These are phyloP conservation scores for Cuculus canorus DNA, from an alignment of 2,797 vertebrate genomes.

Conservation along the genomic window DNA sequence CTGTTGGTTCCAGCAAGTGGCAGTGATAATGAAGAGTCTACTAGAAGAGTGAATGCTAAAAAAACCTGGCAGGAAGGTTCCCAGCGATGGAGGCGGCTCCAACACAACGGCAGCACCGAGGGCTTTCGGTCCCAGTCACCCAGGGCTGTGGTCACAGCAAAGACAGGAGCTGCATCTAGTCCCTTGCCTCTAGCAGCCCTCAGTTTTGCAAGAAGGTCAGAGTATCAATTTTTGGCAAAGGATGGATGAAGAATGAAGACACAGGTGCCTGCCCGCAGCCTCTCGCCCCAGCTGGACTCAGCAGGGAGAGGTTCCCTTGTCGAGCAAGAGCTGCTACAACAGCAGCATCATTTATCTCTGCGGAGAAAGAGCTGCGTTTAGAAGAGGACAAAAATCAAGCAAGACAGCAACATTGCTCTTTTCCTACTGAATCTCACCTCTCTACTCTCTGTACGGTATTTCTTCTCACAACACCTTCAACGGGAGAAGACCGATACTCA, in stretches of 20 bases:
- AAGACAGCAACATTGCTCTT: background rate
- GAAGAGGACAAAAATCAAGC: background rate
- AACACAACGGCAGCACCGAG: background rate
- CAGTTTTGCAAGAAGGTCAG: background rate
- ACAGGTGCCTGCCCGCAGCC: background rate
- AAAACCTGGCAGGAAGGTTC: background rate
- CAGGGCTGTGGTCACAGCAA: background rate
- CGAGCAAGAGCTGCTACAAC: background rate
- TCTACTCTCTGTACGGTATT: rapidly evolving
- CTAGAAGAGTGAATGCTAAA: background rate
- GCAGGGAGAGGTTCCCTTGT: background rate
- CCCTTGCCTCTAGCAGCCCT: background rate
- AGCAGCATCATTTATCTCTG: background rate
- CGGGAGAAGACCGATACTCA: background rate
- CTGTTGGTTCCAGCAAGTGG: constrained; percentile 42
- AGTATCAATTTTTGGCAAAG: background rate
- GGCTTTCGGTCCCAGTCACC: background rate
- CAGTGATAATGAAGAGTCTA: background rate
- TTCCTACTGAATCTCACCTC: background rate
- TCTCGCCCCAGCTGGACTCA: background rate
- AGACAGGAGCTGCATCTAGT: background rate
- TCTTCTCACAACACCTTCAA: background rate
- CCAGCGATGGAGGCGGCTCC: background rate
- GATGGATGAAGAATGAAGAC: background rate
- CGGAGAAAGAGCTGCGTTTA: background rate